Evolutionary conservation across 2,113 vertebrate species (phyloP).

Genomic region (Axis porcinus): DNA sequence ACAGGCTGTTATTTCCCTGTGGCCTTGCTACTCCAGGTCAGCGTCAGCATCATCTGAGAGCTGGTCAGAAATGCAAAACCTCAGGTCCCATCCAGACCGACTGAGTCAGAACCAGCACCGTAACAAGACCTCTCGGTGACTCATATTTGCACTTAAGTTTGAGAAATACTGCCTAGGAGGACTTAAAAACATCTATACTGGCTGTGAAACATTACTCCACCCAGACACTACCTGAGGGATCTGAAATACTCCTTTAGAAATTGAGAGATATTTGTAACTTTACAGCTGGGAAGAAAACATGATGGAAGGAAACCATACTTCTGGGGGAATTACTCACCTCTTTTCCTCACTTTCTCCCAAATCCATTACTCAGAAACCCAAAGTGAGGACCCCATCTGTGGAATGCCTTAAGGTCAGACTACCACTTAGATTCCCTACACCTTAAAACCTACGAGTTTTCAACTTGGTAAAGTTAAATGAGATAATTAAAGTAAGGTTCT

Average conservation of each 20-base stretch:
- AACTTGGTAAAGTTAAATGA: neutral
- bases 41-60: neutral
- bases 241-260: neutral
- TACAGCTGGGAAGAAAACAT: neutral
- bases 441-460: neutral
- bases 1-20: neutral
- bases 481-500: neutral
- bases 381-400: neutral
- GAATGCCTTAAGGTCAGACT: neutral
- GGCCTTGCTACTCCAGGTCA: neutral
- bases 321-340: neutral
- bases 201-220: neutral
- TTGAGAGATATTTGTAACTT: neutral
- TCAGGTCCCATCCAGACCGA: neutral
- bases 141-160: neutral
- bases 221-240: neutral
- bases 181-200: neutral
- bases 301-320: neutral
- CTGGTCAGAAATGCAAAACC: neutral
- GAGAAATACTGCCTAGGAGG: neutral
- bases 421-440: neutral
- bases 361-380: neutral
- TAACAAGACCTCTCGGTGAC: neutral
- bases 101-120: neutral
- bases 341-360: neutral